phyloP scores from a whole-genome alignment of 2,113 vertebrate species.

The Pluvianellus socialis region DNA sequence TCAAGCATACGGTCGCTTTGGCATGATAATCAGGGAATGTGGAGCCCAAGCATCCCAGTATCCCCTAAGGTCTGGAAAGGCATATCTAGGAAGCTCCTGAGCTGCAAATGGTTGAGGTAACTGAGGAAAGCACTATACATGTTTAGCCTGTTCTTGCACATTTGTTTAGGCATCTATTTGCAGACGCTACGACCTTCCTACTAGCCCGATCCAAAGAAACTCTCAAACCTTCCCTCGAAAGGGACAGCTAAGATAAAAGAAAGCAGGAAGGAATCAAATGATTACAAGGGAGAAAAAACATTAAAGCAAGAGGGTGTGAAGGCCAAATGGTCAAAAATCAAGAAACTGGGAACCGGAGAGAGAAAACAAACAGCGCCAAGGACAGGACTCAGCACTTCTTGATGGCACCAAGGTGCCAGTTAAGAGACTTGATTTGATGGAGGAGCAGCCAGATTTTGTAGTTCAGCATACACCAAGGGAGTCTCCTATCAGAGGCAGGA shows the following conservation, averaged over 20 bases:
- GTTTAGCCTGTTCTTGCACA: neutral
- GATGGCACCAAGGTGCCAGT: neutral
- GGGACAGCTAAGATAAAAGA: neutral
- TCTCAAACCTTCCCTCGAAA: neutral
- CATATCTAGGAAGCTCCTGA: neutral
- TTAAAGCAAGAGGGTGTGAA: neutral
- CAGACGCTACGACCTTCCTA: neutral
- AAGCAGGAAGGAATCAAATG: neutral
- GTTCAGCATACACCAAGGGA: neutral
- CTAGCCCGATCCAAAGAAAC: neutral
- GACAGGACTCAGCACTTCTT: neutral
- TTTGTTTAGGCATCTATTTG: neutral
- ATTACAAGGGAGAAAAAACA: neutral
- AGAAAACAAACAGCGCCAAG: neutral
- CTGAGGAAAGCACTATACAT: neutral
- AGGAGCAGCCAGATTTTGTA: neutral
- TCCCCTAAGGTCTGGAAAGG: neutral
- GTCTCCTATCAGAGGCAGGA: neutral
- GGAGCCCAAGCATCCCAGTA: neutral
- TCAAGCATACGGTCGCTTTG: rapidly evolving
- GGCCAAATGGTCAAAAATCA: neutral
- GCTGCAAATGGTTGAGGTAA: neutral
- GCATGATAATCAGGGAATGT: rapidly evolving
- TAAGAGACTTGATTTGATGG: neutral
- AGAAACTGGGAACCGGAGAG: neutral